A percentile compares a stretch with the other conserved stretches of the same genome.
Conservation (phyloP, 1,140 invertebrate genomes). For the Zaprionus capensis region DNA sequence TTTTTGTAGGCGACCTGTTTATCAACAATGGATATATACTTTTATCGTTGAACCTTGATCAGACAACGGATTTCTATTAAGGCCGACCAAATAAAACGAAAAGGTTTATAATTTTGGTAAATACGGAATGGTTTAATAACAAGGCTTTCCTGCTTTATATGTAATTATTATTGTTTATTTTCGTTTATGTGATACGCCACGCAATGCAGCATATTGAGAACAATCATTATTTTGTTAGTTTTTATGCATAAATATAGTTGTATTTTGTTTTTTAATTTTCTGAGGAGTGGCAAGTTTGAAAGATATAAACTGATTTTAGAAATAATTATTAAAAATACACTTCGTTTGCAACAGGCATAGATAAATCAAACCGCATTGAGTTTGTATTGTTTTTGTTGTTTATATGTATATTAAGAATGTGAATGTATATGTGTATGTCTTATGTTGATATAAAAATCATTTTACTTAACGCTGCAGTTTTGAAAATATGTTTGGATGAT, state of each 20-base stretch:
- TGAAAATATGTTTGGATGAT: not conserved
- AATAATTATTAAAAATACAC: not conserved
- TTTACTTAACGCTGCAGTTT: not conserved
- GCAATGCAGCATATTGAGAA: not conserved
- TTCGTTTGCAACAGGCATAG: not conserved
- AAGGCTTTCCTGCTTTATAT: not conserved
- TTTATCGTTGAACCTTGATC: too few relatives aligned
- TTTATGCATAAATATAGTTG: not conserved
- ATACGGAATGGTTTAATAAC: not conserved
- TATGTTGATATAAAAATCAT: not conserved
- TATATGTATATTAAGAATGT: not conserved
- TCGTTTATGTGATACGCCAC: not conserved
- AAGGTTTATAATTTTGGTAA: too few relatives aligned
- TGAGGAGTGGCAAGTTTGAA: not conserved
- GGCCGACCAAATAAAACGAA: too few relatives aligned
- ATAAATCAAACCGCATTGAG: not conserved
- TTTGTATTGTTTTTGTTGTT: not conserved
- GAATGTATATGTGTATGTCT: not conserved
- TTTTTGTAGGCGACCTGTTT: too few relatives aligned
- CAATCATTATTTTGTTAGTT: not conserved
- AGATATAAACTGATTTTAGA: constrained; percentile 4
- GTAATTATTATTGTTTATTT: constrained; percentile 6
- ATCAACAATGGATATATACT: too few relatives aligned
- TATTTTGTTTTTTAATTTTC: not conserved
- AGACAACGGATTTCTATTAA: too few relatives aligned